Percentiles rank a stretch among this genome's conserved stretches.
Conservation (phyloP, 2,888 invertebrate species). For the Melipona bicolor region DNA sequence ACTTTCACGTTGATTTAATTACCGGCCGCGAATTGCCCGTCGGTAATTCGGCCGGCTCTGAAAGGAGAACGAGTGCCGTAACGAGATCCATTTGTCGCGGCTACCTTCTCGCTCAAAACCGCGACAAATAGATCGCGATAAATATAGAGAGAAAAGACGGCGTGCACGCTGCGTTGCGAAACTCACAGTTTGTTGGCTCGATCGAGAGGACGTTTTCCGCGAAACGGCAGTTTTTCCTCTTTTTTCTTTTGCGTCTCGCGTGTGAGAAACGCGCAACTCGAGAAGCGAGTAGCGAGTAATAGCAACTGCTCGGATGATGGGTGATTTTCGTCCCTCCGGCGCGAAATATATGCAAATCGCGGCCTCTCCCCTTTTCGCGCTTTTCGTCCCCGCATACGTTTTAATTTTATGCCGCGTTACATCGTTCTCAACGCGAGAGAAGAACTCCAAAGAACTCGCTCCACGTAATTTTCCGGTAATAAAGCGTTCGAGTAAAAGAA, state of each 20-base stretch:
- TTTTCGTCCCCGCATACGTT: constrained; percentile 19
- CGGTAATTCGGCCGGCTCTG: constrained; percentile 11
- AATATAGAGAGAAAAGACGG: not conserved
- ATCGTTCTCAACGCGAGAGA: constrained; percentile 22
- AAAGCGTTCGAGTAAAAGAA: not conserved
- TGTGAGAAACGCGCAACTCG: constrained; percentile 1
- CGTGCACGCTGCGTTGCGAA: not conserved
- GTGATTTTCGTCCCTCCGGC: too few relatives aligned
- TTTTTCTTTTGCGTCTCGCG: not conserved
- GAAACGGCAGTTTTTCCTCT: constrained; percentile 10
- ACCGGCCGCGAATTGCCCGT: constrained; percentile 1
- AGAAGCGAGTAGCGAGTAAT: not conserved
- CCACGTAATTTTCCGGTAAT: too few relatives aligned
- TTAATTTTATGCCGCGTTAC: constrained; percentile 41
- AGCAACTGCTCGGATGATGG: too few relatives aligned
- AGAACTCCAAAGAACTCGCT: not conserved
- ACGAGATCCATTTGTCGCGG: constrained; percentile 8
- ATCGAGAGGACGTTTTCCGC: constrained; percentile 1
- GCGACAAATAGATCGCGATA: not conserved
- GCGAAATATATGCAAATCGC: constrained; percentile 51
- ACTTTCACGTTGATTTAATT: constrained; percentile 33
- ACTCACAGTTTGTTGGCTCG: not conserved
- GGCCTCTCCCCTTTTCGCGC: not conserved
- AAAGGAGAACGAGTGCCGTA: constrained; percentile 11
- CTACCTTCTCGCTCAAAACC: not conserved